These are phyloP conservation scores for Scaptomyza montana DNA, from an alignment of 1,140 invertebrate genomes.

Conservation along the genomic window DNA sequence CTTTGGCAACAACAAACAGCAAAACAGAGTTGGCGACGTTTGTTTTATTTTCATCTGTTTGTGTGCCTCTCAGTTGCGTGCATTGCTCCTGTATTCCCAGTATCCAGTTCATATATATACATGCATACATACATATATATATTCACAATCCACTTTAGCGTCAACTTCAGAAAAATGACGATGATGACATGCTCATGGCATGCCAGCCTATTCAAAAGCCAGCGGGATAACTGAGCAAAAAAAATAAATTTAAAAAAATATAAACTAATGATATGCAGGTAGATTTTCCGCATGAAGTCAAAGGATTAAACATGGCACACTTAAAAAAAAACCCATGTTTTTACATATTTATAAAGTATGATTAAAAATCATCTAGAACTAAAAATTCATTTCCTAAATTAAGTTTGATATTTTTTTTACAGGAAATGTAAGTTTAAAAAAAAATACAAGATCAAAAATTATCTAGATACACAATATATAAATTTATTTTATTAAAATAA, in stretches of 20 bases:
- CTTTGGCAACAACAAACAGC: constrained; percentile 64
- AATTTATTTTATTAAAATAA: too few relatives aligned
- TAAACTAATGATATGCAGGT: constrained; percentile 60
- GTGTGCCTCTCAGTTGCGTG: constrained; percentile 33
- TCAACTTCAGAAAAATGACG: constrained; percentile 66
- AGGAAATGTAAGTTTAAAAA: too few relatives aligned
- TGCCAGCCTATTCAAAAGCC: constrained; percentile 30
- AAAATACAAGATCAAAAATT: too few relatives aligned
- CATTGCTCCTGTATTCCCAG: constrained; percentile 53
- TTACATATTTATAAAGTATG: too few relatives aligned
- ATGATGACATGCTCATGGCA: constrained; percentile 75
- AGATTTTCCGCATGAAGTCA: constrained; percentile 74
- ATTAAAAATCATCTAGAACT: too few relatives aligned
- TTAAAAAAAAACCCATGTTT: not conserved
- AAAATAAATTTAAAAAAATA: constrained; percentile 9
- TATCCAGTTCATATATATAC: not conserved
- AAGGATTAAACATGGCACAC: constrained; percentile 61
- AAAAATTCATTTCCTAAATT: too few relatives aligned
- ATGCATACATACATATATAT: not conserved
- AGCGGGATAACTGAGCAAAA: constrained; percentile 14
- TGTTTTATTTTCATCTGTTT: constrained; percentile 3
- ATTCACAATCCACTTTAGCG: constrained; percentile 69
- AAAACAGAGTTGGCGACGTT: constrained; percentile 20
- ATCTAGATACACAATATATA: too few relatives aligned
- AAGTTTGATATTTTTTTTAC: too few relatives aligned